Conservation (phyloP, 1,140 invertebrate genomes). For the Telenomus remus region DNA sequence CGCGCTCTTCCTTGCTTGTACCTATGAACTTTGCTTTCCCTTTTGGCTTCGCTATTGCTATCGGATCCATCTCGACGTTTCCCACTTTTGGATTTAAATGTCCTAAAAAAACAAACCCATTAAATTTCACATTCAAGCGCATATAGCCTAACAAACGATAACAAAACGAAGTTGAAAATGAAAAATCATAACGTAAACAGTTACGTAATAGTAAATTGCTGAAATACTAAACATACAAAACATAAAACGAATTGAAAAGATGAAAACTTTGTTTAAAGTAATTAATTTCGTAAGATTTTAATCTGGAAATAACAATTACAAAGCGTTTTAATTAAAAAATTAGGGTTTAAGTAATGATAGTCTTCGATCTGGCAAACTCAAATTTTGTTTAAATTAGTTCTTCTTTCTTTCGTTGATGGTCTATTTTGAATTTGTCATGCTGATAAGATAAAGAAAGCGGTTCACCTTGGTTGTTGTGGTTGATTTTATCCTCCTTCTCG, state of each 20-base stretch:
- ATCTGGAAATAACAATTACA: too few species aligned
- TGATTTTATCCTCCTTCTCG: conserved; percentile 42
- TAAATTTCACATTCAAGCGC: not conserved
- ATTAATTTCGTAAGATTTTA: too few species aligned
- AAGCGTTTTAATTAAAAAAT: too few species aligned
- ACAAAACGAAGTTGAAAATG: not conserved
- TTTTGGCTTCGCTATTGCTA: conserved; percentile 70
- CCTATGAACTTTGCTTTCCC: conserved; percentile 78
- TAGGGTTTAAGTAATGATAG: too few species aligned
- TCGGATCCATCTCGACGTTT: conserved; percentile 22
- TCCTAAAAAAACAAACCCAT: conserved; percentile 1
- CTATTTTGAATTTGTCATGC: conserved; percentile 9
- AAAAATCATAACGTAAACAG: too few species aligned
- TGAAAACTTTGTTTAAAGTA: too few species aligned
- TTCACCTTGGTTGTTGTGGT: conserved; percentile 42
- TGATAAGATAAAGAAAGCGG: conserved; percentile 23
- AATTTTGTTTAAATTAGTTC: not conserved
- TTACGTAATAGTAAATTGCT: too few species aligned
- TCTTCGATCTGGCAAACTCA: not conserved
- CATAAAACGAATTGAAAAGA: too few species aligned
- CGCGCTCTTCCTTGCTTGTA: conserved; percentile 75
- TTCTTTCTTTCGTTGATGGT: not conserved
- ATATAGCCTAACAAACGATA: too few species aligned
- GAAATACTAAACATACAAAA: too few species aligned
- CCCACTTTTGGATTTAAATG: conserved; percentile 19